These are phyloP conservation scores for Clanis bilineata DNA, from an alignment of 2,888 invertebrate genomes.

Conservation along the genomic window DNA sequence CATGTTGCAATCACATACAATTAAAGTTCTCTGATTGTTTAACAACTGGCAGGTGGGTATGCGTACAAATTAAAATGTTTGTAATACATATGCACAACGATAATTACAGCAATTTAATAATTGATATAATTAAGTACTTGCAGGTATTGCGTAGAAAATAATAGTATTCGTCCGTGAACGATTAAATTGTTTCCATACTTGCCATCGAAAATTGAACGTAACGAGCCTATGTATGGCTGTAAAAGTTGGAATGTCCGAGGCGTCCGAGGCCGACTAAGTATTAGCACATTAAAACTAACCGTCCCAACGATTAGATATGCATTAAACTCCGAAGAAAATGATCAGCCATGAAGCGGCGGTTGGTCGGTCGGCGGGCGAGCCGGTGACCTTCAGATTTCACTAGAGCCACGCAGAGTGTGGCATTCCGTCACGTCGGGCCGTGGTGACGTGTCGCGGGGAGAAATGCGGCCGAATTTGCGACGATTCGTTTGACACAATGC, in stretches of 20 bases:
- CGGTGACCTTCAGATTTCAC: slow-evolving; percentile 76
- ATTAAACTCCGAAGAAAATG: slow-evolving; percentile 43
- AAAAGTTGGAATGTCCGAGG: slow-evolving; percentile 13
- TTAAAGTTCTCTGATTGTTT: background rate
- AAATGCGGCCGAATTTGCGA: slow-evolving; percentile 79
- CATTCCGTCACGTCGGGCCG: slow-evolving; percentile 71
- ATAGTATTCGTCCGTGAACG: background rate
- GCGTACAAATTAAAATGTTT: background rate
- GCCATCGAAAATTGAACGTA: background rate
- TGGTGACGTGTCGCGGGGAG: slow-evolving; percentile 57
- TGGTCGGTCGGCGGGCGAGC: slow-evolving; percentile 46
- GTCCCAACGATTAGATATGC: slow-evolving; percentile 28
- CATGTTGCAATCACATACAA: background rate
- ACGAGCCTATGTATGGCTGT: slow-evolving; percentile 7
- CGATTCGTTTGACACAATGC: slow-evolving; percentile 76
- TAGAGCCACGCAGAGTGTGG: slow-evolving; percentile 56
- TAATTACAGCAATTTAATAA: background rate
- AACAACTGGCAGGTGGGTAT: background rate
- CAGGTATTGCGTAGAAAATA: background rate
- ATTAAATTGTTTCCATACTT: background rate
- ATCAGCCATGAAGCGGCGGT: slow-evolving; percentile 43
- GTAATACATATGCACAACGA: background rate
- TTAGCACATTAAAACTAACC: slow-evolving; percentile 21
- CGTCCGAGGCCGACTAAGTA: slow-evolving; percentile 22
- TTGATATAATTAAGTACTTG: background rate